A percentile compares a stretch with the other conserved stretches of the same genome.
These are phyloP conservation scores for Orussus abietinus DNA, from an alignment of 1,140 invertebrate genomes.

Conservation along the genomic window DNA sequence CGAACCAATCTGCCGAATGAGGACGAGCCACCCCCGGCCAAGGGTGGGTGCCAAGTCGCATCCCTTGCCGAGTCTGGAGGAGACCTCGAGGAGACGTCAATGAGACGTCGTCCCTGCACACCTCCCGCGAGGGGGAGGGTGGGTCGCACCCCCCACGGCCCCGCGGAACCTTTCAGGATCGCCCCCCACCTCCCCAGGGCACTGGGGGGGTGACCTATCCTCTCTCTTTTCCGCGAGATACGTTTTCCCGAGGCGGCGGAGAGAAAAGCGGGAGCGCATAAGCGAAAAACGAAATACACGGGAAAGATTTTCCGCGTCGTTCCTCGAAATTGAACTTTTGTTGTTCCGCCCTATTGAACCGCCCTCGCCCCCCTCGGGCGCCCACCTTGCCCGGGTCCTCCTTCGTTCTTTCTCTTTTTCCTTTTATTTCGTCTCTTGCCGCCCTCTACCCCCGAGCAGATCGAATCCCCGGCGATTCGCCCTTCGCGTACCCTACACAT, in stretches of 20 bases:
- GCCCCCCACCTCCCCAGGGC: too few species aligned
- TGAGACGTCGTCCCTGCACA: too few species aligned
- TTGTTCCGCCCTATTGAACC: conserved; percentile 28
- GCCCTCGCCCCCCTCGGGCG: not conserved
- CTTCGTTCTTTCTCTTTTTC: conserved; percentile 8
- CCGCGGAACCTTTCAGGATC: not conserved
- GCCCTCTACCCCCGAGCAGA: too few species aligned
- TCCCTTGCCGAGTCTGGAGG: too few species aligned
- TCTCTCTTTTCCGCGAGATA: not conserved
- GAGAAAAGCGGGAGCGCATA: not conserved
- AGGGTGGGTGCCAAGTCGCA: too few species aligned
- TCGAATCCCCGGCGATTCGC: too few species aligned
- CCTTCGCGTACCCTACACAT: too few species aligned
- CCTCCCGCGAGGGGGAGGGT: too few species aligned
- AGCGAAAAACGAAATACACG: conserved; percentile 30
- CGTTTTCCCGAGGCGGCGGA: not conserved
- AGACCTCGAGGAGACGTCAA: too few species aligned
- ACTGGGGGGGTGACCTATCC: too few species aligned
- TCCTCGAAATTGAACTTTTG: conserved; percentile 45
- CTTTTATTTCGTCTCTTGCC: conserved; percentile 11
- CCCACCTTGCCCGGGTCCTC: conserved; percentile 2
- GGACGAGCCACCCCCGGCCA: too few species aligned
- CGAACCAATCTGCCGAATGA: too few species aligned
- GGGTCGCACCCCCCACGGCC: conserved; percentile 9
- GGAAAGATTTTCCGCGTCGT: conserved; percentile 42